phyloP scores from a whole-genome alignment of 2,888 invertebrate genomes.

The Podotricha telesiphe region DNA sequence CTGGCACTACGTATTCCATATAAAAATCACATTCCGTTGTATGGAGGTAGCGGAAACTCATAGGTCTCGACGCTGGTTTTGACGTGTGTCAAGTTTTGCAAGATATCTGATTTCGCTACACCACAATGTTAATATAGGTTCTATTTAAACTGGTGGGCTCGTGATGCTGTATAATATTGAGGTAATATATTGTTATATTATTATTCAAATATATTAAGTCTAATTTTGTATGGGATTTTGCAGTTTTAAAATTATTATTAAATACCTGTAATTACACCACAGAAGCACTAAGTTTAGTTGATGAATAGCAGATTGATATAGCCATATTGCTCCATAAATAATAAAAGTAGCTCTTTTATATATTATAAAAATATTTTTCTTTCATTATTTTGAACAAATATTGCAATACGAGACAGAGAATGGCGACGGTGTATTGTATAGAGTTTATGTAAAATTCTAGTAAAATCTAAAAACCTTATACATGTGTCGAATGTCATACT shows the following conservation, averaged over 20 bases:
- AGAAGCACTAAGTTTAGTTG: too few species aligned
- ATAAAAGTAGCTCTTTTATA: too few species aligned
- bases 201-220: neutral
- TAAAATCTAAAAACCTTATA: too few species aligned
- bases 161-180: constrained; percentile 1
- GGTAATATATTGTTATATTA: neutral
- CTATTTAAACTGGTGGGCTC: constrained; percentile 31
- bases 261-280: too few species aligned
- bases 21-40: constrained; percentile 36
- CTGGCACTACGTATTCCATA: constrained; percentile 21
- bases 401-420: too few species aligned
- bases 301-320: too few species aligned
- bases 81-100: constrained; percentile 40
- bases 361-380: too few species aligned
- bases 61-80: constrained; percentile 35
- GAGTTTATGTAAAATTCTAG: too few species aligned
- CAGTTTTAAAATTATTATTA: neutral
- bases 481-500: too few species aligned
- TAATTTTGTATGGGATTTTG: neutral
- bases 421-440: too few species aligned
- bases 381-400: too few species aligned
- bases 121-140: constrained; percentile 37
- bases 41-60: constrained; percentile 19
- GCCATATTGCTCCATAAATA: too few species aligned
- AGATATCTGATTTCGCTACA: constrained; percentile 39